Conservation (phyloP, 2,888 invertebrate genomes). For the Mythimna albipuncta region DNA sequence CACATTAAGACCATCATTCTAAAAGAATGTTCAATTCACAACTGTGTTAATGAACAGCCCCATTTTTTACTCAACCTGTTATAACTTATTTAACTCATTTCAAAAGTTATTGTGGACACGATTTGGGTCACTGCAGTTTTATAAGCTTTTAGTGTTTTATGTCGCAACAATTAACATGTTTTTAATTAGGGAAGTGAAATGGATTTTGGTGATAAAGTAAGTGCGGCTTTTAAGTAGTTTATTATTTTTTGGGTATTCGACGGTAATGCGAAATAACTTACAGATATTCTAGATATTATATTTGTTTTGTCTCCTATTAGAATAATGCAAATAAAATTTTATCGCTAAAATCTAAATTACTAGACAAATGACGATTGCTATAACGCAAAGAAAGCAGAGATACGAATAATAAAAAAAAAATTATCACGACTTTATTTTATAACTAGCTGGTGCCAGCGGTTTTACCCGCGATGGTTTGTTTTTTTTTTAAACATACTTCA, state of each 20-base stretch:
- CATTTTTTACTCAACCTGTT: slow-evolving; percentile 25
- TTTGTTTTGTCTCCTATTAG: neutral
- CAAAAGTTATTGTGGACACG: slow-evolving; percentile 37
- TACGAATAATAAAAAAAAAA: neutral
- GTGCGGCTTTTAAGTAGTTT: neutral
- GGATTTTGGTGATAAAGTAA: neutral
- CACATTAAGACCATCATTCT: slow-evolving; percentile 28
- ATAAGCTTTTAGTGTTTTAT: slow-evolving; percentile 18
- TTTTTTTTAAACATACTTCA: too few species aligned
- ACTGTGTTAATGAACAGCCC: slow-evolving; percentile 23
- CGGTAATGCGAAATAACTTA: too few species aligned
- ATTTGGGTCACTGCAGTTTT: slow-evolving; percentile 61
- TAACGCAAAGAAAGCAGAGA: neutral
- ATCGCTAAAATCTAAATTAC: neutral
- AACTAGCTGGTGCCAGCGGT: too few species aligned
- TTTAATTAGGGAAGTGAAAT: slow-evolving; percentile 6
- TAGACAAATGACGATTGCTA: too few species aligned
- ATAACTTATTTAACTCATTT: slow-evolving; percentile 48
- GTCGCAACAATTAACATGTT: slow-evolving; percentile 7
- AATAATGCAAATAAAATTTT: neutral
- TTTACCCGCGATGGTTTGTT: too few species aligned
- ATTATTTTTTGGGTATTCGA: neutral
- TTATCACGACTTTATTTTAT: neutral
- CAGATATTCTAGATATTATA: neutral
- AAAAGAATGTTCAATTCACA: slow-evolving; percentile 17